These are phyloP conservation scores for Stegostoma tigrinum DNA, from an alignment of 2,113 vertebrate species.

Conservation along the genomic window DNA sequence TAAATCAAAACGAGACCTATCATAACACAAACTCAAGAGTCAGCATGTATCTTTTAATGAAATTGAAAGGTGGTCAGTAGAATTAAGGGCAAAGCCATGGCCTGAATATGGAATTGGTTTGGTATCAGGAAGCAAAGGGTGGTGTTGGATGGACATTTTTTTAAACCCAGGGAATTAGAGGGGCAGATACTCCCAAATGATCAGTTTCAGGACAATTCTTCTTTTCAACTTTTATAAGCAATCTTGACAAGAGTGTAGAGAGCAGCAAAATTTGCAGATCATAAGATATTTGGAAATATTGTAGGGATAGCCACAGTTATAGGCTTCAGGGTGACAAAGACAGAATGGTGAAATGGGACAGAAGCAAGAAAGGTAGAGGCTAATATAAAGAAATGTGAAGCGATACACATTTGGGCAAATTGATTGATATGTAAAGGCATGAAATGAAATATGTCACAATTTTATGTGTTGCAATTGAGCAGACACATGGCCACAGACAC, in stretches of 20 bases:
- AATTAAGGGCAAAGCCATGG: too few relatives aligned
- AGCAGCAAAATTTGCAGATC: too few relatives aligned
- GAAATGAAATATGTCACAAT: too few relatives aligned
- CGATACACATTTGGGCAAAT: too few relatives aligned
- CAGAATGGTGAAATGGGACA: background rate
- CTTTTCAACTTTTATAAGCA: background rate
- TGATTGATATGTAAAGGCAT: too few relatives aligned
- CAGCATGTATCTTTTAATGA: background rate
- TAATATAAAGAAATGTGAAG: background rate
- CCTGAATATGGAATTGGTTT: too few relatives aligned
- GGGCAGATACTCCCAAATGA: too few relatives aligned
- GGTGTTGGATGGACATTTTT: too few relatives aligned
- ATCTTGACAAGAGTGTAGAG: background rate
- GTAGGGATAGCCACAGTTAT: background rate
- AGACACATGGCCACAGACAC: background rate
- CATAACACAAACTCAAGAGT: background rate
- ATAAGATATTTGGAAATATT: background rate
- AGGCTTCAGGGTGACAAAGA: background rate
- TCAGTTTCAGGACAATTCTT: background rate
- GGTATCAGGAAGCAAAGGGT: too few relatives aligned
- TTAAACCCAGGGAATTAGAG: too few relatives aligned
- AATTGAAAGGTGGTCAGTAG: too few relatives aligned
- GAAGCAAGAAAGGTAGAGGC: background rate
- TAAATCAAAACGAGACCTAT: background rate
- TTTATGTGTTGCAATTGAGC: too few relatives aligned